phyloP scores from a whole-genome alignment of 2,797 vertebrate species.

The Sebastes vulpes region DNA sequence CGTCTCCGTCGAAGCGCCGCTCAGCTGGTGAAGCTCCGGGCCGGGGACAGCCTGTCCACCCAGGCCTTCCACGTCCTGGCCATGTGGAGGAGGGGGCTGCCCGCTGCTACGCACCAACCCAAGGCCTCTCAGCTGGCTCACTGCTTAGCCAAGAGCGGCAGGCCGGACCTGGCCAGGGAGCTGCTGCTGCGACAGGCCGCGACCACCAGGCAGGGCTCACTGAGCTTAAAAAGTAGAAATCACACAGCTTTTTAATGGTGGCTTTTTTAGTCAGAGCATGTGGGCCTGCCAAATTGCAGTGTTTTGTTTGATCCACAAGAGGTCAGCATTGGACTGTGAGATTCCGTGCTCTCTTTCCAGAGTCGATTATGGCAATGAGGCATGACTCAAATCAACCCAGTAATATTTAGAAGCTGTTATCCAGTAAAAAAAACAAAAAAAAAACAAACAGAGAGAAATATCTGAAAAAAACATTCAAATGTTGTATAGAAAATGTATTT shows the following conservation, averaged over 20 bases:
- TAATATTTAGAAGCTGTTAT: not conserved
- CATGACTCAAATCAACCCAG: rapidly evolving
- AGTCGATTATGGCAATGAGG: rapidly evolving
- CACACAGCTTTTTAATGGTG: not conserved
- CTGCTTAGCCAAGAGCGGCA: constrained; percentile 87
- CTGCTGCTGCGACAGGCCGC: constrained; percentile 80
- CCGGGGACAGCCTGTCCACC: constrained; percentile 78
- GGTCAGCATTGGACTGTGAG: constrained; percentile 50
- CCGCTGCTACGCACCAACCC: constrained; percentile 74
- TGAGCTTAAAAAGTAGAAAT: not conserved
- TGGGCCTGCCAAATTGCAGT: not conserved
- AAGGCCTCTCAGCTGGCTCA: constrained; percentile 85
- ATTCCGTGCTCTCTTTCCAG: not conserved
- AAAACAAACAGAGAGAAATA: not conserved
- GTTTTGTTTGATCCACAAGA: constrained; percentile 41
- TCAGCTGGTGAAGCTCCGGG: constrained; percentile 88
- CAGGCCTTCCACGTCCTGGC: constrained; percentile 89
- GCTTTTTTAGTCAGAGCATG: too few relatives aligned
- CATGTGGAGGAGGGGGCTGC: constrained; percentile 89
- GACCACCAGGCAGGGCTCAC: constrained; percentile 3
- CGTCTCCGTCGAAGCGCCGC: constrained; percentile 83
- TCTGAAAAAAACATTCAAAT: not conserved
- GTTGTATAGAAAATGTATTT: not conserved
- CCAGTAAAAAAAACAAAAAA: not conserved
- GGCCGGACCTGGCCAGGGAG: constrained; percentile 87